These are phyloP conservation scores for Tribolium madens DNA, from an alignment of 1,140 invertebrate genomes.

Conservation along the genomic window DNA sequence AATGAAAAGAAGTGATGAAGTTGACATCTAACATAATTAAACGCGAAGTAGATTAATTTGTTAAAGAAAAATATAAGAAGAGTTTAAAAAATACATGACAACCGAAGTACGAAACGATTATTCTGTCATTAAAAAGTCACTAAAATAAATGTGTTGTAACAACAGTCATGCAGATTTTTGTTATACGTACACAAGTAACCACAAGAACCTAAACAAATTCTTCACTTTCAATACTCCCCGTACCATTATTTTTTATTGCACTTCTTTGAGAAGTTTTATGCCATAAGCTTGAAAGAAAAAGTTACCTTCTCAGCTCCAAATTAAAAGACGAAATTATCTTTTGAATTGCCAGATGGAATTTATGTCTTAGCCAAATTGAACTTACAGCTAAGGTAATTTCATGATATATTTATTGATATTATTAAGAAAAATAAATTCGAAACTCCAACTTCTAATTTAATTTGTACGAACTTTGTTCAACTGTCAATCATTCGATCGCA, in stretches of 20 bases:
- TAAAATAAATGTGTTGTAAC: not conserved
- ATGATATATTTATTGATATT: not conserved
- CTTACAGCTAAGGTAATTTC: not conserved
- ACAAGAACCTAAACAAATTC: not conserved
- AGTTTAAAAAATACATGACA: not conserved
- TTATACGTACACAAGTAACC: not conserved
- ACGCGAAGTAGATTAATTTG: not conserved
- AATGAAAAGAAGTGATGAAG: not conserved
- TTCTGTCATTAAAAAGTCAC: not conserved
- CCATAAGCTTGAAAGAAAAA: constrained; percentile 13
- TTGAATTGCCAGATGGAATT: constrained; percentile 2
- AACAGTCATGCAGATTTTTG: not conserved
- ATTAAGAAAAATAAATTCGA: not conserved
- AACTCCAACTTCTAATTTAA: not conserved
- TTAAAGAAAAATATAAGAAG: not conserved
- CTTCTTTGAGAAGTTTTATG: constrained; percentile 24
- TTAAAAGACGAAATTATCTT: constrained; percentile 15
- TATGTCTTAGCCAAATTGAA: not conserved
- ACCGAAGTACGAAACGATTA: not conserved
- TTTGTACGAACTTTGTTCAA: not conserved
- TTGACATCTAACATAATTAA: not conserved
- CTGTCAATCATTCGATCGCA: not conserved
- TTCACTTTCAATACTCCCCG: not conserved
- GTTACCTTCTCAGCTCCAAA: not conserved
- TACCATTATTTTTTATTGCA: constrained; percentile 29